Conservation (phyloP, 2,113 vertebrate species). For the Tetraodon nigroviridis region DNA sequence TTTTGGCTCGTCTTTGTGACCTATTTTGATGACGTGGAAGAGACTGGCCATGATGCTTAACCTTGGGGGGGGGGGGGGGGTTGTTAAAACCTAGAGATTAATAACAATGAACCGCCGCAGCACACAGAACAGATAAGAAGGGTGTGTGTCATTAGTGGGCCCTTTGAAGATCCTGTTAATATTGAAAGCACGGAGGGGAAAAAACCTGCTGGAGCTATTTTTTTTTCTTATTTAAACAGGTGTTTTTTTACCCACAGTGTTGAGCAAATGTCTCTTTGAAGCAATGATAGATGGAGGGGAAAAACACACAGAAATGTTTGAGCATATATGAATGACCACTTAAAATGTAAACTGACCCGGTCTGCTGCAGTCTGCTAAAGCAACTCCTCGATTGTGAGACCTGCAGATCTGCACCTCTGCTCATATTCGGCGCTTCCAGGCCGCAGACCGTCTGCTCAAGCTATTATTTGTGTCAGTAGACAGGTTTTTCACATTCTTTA, state of each 20-base stretch:
- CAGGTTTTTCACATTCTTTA: conserved; percentile 26
- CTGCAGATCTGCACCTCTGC: too few relatives aligned
- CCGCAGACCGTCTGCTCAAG: not conserved
- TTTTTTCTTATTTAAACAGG: conserved; percentile 41
- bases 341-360: too few relatives aligned
- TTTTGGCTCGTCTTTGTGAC: not conserved
- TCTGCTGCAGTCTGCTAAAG: too few relatives aligned
- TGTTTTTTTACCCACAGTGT: conserved; percentile 24
- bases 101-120: conserved; percentile 14
- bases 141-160: conserved; percentile 18
- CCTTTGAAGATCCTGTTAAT: conserved; percentile 35
- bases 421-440: too few relatives aligned
- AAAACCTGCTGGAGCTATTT: not conserved
- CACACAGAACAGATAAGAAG: conserved; percentile 27
- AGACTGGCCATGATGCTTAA: conserved; percentile 42
- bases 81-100: conserved; percentile 28
- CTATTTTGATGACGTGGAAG: conserved; percentile 12
- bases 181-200: conserved; percentile 1
- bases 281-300: not conserved
- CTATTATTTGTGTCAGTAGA: conserved; percentile 11
- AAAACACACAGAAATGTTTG: conserved; percentile 20
- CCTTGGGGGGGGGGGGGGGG: conserved; percentile 9
- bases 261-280: conserved; percentile 25
- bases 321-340: conserved; percentile 12
- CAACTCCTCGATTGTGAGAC: too few relatives aligned